Evolutionary conservation across 2,888 invertebrate species (phyloP), one percentile per base, ranked within the genome.

Genomic region (Mesoligia furuncula): DNA sequence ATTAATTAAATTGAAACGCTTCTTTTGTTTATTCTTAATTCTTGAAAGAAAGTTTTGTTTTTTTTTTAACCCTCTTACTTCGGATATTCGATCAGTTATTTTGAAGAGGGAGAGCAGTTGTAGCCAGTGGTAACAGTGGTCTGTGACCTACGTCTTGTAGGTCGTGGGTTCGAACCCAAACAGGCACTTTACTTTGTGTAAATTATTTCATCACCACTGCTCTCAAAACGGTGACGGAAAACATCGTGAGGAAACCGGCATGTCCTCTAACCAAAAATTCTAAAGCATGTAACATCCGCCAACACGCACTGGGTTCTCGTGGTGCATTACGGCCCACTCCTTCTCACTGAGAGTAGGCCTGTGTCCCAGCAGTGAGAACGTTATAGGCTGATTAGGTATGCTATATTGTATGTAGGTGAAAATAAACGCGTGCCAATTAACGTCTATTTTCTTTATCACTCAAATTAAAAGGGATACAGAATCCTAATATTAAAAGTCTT

Each of bases 1-100:
- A 31, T 71, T 64, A 15, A 39, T 80, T 73, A 5, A 15, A 39
- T 80, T 73, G 5, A 64, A 69, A 31, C 17, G 31, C 4, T 11
- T 42, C n/a, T 72, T 48, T 48, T 79, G 48, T 31, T 80, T 42
- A 31, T 31, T 24, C 42, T 57, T 31, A 39, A 15, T 45, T 54
- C 31, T 70, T n/a, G 24, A n/a, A 24, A 39, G 7, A 42, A 71
- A 39, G 27, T 69, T 78, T 64, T 13, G 5, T 6, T 20, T 51
- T n/a, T 17, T 48, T 80, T 65, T 24, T 17, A 65, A n/a, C 31
- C 24, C 9, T 27, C 1, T 0, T 17, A 54, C 17, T 48, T 48
- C 2, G 1, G 11, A 27, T 51, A 65, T 57, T 24, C 24, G 5
- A n/a, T 73, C 9, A 57, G 20, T 48, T 24, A 75, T 57, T 68